Evolutionary conservation across 2,888 invertebrate genomes (phyloP), one percentile per base, ranked within the genome.

Genomic region (Ophioninae sp.): DNA sequence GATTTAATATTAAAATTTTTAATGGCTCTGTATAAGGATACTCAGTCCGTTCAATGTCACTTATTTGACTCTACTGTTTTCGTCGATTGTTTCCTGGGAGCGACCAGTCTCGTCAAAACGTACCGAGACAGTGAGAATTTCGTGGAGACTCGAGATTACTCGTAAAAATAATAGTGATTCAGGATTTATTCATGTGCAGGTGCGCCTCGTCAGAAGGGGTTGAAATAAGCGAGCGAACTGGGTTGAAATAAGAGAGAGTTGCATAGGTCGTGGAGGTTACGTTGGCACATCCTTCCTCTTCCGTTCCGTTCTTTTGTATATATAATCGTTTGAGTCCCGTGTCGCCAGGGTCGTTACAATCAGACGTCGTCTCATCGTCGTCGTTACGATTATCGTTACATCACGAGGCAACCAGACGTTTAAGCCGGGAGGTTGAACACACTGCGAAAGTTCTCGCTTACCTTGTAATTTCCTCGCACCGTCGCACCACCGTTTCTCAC

Each of bases 341-440:
- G 82, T 81, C 80, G 74, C 58, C 73, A 37, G 13, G 44, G 58
- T 81, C 81, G 85, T 85, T 81, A 69, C 81, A 79, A 78, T 86
- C 85, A 68, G 65, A 78, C 81, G 74, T 76, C 37, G 37, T 77
- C 67, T 69, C 64, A 41, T 79, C 71, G 71, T 63, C 69, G 73
- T 81, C n/a, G n/a, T n/a, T 65, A 77, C 75, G 59, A 81, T 84
- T 81, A 84, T 84, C 79, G 79, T 84, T 75, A 84, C 81, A 63
- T 75, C 72, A 63, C 83, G 78, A 74, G 59, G 74, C 77, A 81
- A 78, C 84, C 81, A 79, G 79, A 81, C 78, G 78, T 69, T 79
- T 75, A 84, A 81, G 72, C 71, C 68, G 61, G 78, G 37, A 64
- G 78, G 79, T 67, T 69, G 67, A 81, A 72, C 64, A 69, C 51